phyloP scores from a whole-genome alignment of 2,888 invertebrate genomes.

The Ferrisia virgata region DNA sequence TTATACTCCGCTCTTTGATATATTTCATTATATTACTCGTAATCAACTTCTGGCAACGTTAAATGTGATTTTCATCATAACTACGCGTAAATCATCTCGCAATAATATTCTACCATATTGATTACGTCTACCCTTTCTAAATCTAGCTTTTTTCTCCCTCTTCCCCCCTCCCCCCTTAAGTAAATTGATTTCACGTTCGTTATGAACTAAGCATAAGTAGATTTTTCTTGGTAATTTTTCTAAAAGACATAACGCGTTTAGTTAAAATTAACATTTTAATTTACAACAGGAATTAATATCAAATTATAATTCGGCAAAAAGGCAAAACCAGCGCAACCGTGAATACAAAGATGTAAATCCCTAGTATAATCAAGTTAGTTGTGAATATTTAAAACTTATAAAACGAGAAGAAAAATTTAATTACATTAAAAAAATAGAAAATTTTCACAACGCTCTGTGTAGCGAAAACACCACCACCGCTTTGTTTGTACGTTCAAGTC shows the following conservation, averaged over 20 bases:
- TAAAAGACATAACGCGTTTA: slow-evolving; percentile 1
- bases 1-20: not conserved
- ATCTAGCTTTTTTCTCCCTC: not conserved
- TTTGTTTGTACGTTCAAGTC: not conserved
- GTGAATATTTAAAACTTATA: slow-evolving; percentile 8
- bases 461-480: not conserved
- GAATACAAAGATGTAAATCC: not conserved
- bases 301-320: slow-evolving; percentile 11
- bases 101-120: not conserved
- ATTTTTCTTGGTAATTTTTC: not conserved
- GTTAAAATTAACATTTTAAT: slow-evolving; percentile 15
- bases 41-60: not conserved
- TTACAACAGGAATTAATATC: slow-evolving; percentile 7
- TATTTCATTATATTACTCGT: not conserved
- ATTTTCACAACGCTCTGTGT: not conserved
- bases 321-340: not conserved
- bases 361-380: not conserved
- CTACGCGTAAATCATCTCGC: not conserved
- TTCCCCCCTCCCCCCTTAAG: too few relatives aligned
- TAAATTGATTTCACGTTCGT: not conserved
- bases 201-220: not conserved
- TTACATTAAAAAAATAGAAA: not conserved
- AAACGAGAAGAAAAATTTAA: slow-evolving; percentile 11
- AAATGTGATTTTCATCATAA: not conserved
- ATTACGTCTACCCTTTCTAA: not conserved